Base-by-base conservation (phyloP, 2,113 vertebrate genomes). In the Corythoichthys intestinalis region DNA sequence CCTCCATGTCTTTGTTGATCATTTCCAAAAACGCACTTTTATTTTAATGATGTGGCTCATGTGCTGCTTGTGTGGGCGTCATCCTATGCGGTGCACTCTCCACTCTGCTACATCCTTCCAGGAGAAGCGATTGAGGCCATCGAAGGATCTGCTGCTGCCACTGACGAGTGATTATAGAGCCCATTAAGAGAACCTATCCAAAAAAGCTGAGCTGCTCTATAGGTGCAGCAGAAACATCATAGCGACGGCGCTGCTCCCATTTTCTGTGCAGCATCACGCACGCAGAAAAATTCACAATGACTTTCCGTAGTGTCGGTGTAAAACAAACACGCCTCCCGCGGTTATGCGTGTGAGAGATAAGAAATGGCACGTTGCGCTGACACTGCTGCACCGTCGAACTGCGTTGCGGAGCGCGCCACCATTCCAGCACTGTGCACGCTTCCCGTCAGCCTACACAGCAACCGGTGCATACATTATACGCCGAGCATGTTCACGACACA, bases 371-470 rank as follows among this genome's bases (percentile, higher is more conserved):
- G 79, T 83, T 80, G 75, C 83, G 83, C 69, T 76, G 81, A 83
- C 48, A 49, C 37, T 41, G 49, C 65, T 54, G 50, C 65, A 66
- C 65, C 48, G 48, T 44, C 38, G 53, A 88, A 87, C 83, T 81
- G 81, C 86, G 86, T 71, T 77, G 86, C 84, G 72, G 78, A 76
- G 87, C 87, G 65, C 85, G 81, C 80, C 83, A 80, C 73, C 85
- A 87, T 87, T 85, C 85, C 86, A 61, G 35, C 76, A 81, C 79
- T 73, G 79, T 88, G 83, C 86, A 86, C 88, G 85, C 87, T 85
- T 76, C 83, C 76, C 73, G 2, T 80, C 86, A 83, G 77, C 85
- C 89, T 85, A 86, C 89, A 88, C 89, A 82, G 72, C 75, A 73
- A 39, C 77, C 88, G 70, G 84, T 66, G 83, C 87, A 77, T 59